Base-by-base conservation (phyloP, 2,888 invertebrate species). In the Ligdia adustata region DNA sequence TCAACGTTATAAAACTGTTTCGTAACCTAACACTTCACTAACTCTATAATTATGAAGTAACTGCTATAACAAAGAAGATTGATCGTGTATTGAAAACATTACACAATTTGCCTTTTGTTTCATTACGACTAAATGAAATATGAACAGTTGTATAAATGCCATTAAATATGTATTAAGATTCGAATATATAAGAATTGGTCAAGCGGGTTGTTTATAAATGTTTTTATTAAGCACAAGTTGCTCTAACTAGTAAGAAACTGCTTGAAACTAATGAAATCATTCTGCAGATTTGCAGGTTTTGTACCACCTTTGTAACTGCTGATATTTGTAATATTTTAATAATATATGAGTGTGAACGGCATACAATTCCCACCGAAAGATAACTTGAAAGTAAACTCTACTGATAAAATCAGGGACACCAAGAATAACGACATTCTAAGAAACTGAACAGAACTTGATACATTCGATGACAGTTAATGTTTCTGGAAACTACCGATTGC, bases 51-150 rank as follows among this genome's bases (percentile, higher is more conserved):
- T 28, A 33, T 46, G 22, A 16, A 12, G 39, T 34, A 40, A 46
- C 12, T 33, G 9, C 13, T 38, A 24, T 20, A 22, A 32, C 18
- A 16, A 20, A 2, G 31, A 39, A 18, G 39, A 40, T 40, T 40
- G 9, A 46, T 46, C 11, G 39, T 34, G 28, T 39, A 24, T 33
- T 12, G 45, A 27, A 38, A 26, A 33, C 9, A 26, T 39, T 39
- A 16, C 35, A 22, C 24, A 42, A 42, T 27, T 18, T 16, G n/a
- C 2, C 24, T 35, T 7, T 34, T 34, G 35, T 35, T 35, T 24
- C 24, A 24, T 24, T 24, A 14, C 5, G 3, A 2, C 1, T 13
- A 22, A n/a, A 3, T 11, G 15, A 9, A 12, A 14, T 12, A 12
- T 12, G 9, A 3, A 20, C 9, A n/a, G 9, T 31, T 16, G 16